A percentile compares a stretch with the other conserved stretches of the same genome.
phyloP scores from a whole-genome alignment of 2,888 invertebrate genomes.

The Mesoligia furuncula region DNA sequence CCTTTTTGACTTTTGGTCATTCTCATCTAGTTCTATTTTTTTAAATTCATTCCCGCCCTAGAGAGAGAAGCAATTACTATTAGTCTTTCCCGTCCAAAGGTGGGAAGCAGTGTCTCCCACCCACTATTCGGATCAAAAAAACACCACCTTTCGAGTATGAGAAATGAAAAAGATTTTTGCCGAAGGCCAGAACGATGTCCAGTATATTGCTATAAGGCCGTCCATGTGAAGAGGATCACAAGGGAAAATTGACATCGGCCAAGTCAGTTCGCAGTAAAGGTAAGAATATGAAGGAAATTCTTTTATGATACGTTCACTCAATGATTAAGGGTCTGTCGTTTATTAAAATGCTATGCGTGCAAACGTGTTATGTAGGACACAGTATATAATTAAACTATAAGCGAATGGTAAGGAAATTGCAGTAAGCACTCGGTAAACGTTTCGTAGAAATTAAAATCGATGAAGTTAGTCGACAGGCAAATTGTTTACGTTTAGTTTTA shows the following conservation, averaged over 20 bases:
- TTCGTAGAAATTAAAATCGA: slow-evolving; percentile 56
- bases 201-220: not conserved
- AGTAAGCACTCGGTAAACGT: slow-evolving; percentile 36
- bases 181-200: not conserved
- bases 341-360: slow-evolving; percentile 37
- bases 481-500: not conserved
- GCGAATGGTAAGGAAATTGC: slow-evolving; percentile 31
- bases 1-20: too few species aligned
- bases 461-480: slow-evolving; percentile 15
- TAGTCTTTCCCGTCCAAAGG: too few species aligned
- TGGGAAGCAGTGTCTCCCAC: too few species aligned
- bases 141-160: too few species aligned
- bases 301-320: slow-evolving; percentile 9
- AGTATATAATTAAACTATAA: slow-evolving; percentile 43
- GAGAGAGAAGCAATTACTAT: too few species aligned
- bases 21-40: too few species aligned
- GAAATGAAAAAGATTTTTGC: not conserved
- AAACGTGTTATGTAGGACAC: slow-evolving; percentile 27
- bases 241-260: slow-evolving; percentile 41
- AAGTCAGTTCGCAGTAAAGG: not conserved
- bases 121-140: too few species aligned
- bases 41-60: too few species aligned
- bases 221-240: slow-evolving; percentile 35
- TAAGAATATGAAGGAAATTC: slow-evolving; percentile 18
- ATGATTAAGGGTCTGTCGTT: not conserved